phyloP scores from a whole-genome alignment of 2,797 vertebrate genomes.

The Picus viridis region DNA sequence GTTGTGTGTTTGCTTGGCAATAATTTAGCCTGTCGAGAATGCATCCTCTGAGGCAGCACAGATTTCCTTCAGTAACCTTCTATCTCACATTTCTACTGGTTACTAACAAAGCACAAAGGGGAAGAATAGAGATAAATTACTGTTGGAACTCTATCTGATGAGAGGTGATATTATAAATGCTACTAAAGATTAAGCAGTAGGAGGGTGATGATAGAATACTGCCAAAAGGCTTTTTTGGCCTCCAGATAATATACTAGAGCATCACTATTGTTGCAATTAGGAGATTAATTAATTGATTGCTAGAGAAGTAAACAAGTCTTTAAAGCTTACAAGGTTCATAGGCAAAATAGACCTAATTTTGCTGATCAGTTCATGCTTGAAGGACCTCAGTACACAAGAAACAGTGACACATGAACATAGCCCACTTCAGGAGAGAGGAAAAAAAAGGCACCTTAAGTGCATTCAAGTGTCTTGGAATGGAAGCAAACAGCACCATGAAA shows the following conservation, averaged over 20 bases:
- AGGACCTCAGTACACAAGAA: neutral
- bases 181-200: conserved; percentile 63
- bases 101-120: conserved; percentile 35
- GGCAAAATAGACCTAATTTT: neutral
- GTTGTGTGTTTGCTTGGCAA: conserved; percentile 23
- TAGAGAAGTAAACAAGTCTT: neutral
- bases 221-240: neutral
- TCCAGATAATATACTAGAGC: neutral
- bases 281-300: neutral
- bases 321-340: neutral
- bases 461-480: neutral
- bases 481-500: neutral
- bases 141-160: conserved; percentile 29
- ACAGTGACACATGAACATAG: neutral
- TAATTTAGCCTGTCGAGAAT: conserved; percentile 52
- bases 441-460: neutral
- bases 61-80: conserved; percentile 32
- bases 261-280: conserved; percentile 9
- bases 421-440: neutral
- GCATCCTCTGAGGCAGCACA: neutral
- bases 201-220: neutral
- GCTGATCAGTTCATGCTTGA: neutral
- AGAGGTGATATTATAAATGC: conserved; percentile 53
- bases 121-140: conserved; percentile 55
- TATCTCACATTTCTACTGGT: conserved; percentile 15